A percentile compares a stretch with the other conserved stretches of the same genome.
Conservation (phyloP, 2,113 vertebrate genomes). For the Ovibos moschatus region DNA sequence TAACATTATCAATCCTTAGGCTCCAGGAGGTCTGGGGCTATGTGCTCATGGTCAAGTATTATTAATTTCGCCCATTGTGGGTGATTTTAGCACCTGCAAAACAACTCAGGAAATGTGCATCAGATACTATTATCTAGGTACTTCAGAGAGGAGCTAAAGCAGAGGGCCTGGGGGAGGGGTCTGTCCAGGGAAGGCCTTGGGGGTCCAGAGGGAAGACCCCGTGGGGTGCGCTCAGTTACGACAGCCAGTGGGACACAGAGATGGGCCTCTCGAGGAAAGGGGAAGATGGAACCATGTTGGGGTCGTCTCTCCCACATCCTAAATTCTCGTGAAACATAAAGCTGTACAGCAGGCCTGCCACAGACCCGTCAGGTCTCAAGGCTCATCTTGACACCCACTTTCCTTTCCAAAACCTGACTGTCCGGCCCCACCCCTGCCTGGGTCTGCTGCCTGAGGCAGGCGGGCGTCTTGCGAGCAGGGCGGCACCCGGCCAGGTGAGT, state of each 20-base stretch:
- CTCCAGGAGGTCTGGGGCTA: neutral
- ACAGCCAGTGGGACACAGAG: neutral
- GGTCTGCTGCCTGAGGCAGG: neutral
- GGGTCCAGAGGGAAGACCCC: neutral
- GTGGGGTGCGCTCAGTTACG: neutral
- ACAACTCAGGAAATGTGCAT: neutral
- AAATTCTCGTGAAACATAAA: neutral
- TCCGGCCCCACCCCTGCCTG: neutral
- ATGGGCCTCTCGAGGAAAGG: neutral
- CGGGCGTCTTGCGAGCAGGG: accelerated
- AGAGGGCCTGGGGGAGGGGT: neutral
- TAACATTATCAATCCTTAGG: neutral
- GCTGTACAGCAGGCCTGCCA: too few species aligned
- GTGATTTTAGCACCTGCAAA: neutral
- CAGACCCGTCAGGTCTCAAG: neutral
- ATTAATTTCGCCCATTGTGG: neutral
- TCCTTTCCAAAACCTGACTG: neutral
- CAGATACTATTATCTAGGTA: neutral
- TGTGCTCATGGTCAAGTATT: neutral
- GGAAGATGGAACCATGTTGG: neutral
- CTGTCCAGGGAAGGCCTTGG: neutral
- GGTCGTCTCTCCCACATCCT: neutral
- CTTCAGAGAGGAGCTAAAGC: neutral
- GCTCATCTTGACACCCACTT: neutral
- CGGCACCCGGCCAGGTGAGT: accelerated